Conservation (phyloP, 2,888 invertebrate species). For the Nemoura dubitans region DNA sequence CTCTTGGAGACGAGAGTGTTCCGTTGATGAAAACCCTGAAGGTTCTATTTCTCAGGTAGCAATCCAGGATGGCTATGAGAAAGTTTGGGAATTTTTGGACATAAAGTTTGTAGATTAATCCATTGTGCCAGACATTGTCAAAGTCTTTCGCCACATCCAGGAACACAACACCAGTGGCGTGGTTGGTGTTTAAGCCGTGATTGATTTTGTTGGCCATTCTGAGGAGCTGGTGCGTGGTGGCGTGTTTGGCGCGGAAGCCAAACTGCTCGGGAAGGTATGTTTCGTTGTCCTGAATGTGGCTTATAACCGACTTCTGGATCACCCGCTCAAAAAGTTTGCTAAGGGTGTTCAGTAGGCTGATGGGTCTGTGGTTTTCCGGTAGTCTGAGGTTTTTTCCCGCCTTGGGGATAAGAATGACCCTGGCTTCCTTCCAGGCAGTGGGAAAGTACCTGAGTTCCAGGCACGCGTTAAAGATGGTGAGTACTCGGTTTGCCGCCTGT, state of each 20-base stretch:
- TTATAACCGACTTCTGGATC: background rate
- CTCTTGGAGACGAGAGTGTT: background rate
- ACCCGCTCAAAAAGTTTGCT: background rate
- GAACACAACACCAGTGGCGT: slow-evolving; percentile 20
- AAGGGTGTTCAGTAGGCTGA: background rate
- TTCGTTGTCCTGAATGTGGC: background rate
- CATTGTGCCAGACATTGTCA: slow-evolving; percentile 36
- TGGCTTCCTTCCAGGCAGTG: slow-evolving; percentile 52
- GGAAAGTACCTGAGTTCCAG: background rate
- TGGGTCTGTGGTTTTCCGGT: slow-evolving; percentile 51
- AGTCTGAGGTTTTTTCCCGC: slow-evolving; percentile 50
- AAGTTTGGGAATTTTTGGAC: slow-evolving; percentile 38
- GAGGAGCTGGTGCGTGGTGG: slow-evolving; percentile 14
- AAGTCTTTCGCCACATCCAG: slow-evolving; percentile 39
- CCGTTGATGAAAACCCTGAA: background rate
- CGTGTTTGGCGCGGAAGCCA: slow-evolving; percentile 3
- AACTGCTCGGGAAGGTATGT: background rate
- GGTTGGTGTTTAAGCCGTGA: background rate
- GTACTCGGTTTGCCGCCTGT: slow-evolving; percentile 42
- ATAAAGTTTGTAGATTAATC: slow-evolving; percentile 36
- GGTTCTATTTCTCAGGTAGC: background rate
- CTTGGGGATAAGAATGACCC: slow-evolving; percentile 53
- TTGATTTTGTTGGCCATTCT: background rate
- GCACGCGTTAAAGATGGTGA: background rate
- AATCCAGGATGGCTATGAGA: background rate